These are phyloP conservation scores for Netelia virgata DNA, from an alignment of 2,888 invertebrate genomes.

Conservation along the genomic window DNA sequence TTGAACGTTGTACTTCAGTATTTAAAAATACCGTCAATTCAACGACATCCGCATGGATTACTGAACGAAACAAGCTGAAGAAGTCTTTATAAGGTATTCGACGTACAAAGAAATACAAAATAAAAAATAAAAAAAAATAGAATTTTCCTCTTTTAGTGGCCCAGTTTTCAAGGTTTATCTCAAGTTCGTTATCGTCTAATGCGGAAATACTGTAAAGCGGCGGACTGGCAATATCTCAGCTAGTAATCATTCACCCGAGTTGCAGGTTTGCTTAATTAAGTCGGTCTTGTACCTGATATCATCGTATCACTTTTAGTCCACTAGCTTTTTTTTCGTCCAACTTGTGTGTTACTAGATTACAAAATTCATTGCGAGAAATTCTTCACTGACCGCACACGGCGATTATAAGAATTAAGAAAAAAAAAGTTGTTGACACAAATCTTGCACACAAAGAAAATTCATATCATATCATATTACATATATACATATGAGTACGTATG, in stretches of 20 bases:
- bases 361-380: constrained; percentile 20
- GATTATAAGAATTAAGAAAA: background rate
- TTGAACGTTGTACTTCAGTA: too few species aligned
- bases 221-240: constrained; percentile 68
- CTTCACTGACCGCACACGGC: constrained; percentile 1
- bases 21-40: constrained; percentile 6
- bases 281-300: constrained; percentile 56
- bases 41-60: constrained; percentile 49
- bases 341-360: constrained; percentile 6
- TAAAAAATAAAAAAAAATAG: constrained; percentile 44
- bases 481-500: background rate
- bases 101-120: constrained; percentile 67
- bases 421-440: constrained; percentile 9
- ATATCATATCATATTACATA: constrained; percentile 1
- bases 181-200: constrained; percentile 73
- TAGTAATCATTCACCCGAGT: constrained; percentile 73
- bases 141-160: constrained; percentile 71
- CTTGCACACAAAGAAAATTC: background rate
- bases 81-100: constrained; percentile 75
- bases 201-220: constrained; percentile 78
- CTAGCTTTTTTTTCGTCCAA: constrained; percentile 32
- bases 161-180: constrained; percentile 77
- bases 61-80: constrained; percentile 47
- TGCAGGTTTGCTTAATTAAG: constrained; percentile 72
- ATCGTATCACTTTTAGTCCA: constrained; percentile 65